Evolutionary conservation across 2,113 vertebrate species (phyloP).

Genomic region (Entelurus aequoreus): DNA sequence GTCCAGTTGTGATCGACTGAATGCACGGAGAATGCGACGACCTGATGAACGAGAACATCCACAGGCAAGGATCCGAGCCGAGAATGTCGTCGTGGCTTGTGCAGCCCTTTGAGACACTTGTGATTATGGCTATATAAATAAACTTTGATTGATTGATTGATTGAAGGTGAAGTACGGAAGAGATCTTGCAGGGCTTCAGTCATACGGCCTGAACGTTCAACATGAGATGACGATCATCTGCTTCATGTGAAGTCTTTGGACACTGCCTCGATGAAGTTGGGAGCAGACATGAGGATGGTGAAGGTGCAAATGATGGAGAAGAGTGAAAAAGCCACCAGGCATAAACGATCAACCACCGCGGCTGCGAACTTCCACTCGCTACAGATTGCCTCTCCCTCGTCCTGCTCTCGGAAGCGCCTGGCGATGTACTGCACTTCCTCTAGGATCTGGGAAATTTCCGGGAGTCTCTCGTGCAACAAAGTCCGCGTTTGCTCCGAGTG

Average conservation of each 20-base stretch:
- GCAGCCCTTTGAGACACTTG: too few relatives aligned
- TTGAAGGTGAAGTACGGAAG: too few relatives aligned
- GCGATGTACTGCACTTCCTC: slow-evolving; percentile 85
- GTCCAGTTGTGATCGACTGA: too few relatives aligned
- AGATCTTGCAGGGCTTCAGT: too few relatives aligned
- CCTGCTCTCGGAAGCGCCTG: slow-evolving; percentile 78
- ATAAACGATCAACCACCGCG: slow-evolving; percentile 84
- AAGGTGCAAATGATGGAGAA: slow-evolving; percentile 89
- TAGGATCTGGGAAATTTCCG: slow-evolving; percentile 76
- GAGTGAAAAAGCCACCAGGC: slow-evolving; percentile 85
- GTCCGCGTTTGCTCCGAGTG: slow-evolving; percentile 61
- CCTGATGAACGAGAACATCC: too few relatives aligned
- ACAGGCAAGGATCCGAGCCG: too few relatives aligned
- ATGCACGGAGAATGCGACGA: too few relatives aligned
- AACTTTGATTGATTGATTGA: too few relatives aligned
- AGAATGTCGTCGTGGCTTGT: too few relatives aligned
- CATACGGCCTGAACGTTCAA: not conserved
- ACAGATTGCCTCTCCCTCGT: slow-evolving; percentile 79
- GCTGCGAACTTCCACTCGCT: slow-evolving; percentile 90
- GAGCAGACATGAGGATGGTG: slow-evolving; percentile 86
- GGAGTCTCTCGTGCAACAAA: slow-evolving; percentile 65
- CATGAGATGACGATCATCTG: not conserved
- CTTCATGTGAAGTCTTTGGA: slow-evolving; percentile 85
- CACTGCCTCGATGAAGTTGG: slow-evolving; percentile 87
- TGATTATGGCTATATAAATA: too few relatives aligned